A percentile compares a stretch with the other conserved stretches of the same genome.
These are phyloP conservation scores for Zoanthus sansibaricus DNA, from an alignment of 92 coral and sea anemone genomes.

Conservation along the genomic window DNA sequence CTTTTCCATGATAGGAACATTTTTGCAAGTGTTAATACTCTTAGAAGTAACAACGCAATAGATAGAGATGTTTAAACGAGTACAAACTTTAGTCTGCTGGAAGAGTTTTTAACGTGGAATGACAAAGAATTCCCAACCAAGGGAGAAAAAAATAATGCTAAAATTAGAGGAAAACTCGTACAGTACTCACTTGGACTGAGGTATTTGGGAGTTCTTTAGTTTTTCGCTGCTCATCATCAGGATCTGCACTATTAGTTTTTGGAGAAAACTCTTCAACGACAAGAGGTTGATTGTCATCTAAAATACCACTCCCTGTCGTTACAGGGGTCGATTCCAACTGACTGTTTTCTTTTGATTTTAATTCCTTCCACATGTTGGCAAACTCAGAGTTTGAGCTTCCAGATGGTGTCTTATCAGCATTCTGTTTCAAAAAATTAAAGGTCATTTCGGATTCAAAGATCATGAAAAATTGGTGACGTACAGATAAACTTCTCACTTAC, in stretches of 20 bases:
- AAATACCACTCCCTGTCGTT: conserved; percentile 4
- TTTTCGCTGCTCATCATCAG: neutral
- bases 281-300: neutral
- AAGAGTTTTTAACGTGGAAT: too few relatives aligned
- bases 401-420: conserved; percentile 38
- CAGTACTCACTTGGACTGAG: conserved; percentile 24
- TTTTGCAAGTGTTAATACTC: too few relatives aligned
- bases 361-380: conserved; percentile 92
- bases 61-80: too few relatives aligned
- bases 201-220: neutral
- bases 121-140: too few relatives aligned
- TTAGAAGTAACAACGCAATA: too few relatives aligned
- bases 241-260: neutral
- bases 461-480: neutral
- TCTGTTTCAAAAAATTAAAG: conserved; percentile 30
- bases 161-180: neutral
- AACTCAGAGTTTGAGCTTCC: conserved; percentile 69
- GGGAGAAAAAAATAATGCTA: neutral
- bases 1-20: too few relatives aligned
- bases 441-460: neutral
- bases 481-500: neutral
- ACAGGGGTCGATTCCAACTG: conserved; percentile 39
- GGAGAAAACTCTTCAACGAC: neutral
- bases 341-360: conserved; percentile 75
- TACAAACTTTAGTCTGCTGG: too few relatives aligned